Evolutionary conservation across 1,140 invertebrate species (phyloP).

Genomic region (Chironomus tepperi): DNA sequence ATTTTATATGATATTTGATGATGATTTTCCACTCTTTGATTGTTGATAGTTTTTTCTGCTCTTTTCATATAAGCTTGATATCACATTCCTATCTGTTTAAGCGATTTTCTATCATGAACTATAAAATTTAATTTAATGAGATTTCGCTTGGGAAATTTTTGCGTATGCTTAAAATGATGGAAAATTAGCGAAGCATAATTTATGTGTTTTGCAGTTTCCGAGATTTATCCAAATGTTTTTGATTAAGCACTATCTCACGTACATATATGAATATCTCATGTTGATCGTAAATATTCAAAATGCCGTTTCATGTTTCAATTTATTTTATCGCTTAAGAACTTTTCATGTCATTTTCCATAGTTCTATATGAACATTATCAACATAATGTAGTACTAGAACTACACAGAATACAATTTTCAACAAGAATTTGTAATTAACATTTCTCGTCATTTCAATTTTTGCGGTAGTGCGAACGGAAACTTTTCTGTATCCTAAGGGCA

Average conservation of each 20-base stretch:
- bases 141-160: background rate
- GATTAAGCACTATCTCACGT: background rate
- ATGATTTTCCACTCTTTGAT: slow-evolving; percentile 11
- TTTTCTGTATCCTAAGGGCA: background rate
- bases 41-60: background rate
- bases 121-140: slow-evolving; percentile 19
- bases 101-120: background rate
- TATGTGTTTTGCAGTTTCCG: slow-evolving; percentile 10
- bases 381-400: background rate
- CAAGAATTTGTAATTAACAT: slow-evolving; percentile 23
- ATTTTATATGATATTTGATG: slow-evolving; percentile 15
- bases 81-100: background rate
- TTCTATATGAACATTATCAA: background rate
- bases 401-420: slow-evolving; percentile 11
- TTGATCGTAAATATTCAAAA: slow-evolving; percentile 9
- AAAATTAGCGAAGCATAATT: slow-evolving; percentile 24
- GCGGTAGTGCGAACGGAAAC: slow-evolving; percentile 11
- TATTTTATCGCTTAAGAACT: slow-evolving; percentile 12
- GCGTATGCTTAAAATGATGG: slow-evolving; percentile 16
- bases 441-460: slow-evolving; percentile 22
- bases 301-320: slow-evolving; percentile 21
- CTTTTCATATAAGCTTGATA: background rate
- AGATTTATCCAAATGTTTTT: background rate
- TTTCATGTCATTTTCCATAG: background rate
- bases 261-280: slow-evolving; percentile 12